These are phyloP conservation scores for Oplegnathus fasciatus DNA, from an alignment of 2,113 vertebrate species.

Conservation along the genomic window DNA sequence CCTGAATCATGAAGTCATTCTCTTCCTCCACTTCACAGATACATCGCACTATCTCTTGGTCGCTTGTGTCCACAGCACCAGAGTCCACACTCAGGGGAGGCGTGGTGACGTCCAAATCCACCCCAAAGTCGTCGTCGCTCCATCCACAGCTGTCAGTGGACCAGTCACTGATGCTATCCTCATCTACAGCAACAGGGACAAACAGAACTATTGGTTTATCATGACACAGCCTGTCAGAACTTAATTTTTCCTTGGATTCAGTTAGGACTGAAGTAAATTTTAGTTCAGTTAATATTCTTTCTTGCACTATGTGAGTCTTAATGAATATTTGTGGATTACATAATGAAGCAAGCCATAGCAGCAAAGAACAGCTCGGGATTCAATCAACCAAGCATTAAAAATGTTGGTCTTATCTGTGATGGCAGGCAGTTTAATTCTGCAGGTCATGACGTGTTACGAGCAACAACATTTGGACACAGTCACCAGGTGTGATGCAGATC, in stretches of 20 bases:
- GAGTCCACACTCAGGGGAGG: slow-evolving; percentile 90
- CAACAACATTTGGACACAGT: slow-evolving; percentile 3
- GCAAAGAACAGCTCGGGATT: slow-evolving; percentile 61
- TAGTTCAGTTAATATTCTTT: neutral
- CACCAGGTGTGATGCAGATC: neutral
- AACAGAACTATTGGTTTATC: neutral
- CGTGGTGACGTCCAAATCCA: slow-evolving; percentile 89
- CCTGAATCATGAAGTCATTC: slow-evolving; percentile 99
- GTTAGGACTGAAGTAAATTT: neutral
- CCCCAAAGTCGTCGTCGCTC: slow-evolving; percentile 93
- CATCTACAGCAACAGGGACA: slow-evolving; percentile 83
- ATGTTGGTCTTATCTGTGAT: neutral
- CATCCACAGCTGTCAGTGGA: slow-evolving; percentile 94
- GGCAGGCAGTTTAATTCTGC: neutral
- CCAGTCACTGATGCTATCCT: slow-evolving; percentile 92
- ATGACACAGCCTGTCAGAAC: neutral
- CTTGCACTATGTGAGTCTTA: neutral
- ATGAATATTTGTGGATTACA: slow-evolving; percentile 19
- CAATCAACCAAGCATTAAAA: slow-evolving; percentile 54
- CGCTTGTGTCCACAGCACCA: slow-evolving; percentile 81
- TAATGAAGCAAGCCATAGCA: slow-evolving; percentile 67
- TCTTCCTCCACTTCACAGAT: slow-evolving; percentile 97
- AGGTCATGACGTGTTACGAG: slow-evolving; percentile 3
- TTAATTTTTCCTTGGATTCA: neutral
- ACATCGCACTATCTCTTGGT: slow-evolving; percentile 94